Base-by-base conservation (phyloP, 2,113 vertebrate species). In the Myotis davidii region DNA sequence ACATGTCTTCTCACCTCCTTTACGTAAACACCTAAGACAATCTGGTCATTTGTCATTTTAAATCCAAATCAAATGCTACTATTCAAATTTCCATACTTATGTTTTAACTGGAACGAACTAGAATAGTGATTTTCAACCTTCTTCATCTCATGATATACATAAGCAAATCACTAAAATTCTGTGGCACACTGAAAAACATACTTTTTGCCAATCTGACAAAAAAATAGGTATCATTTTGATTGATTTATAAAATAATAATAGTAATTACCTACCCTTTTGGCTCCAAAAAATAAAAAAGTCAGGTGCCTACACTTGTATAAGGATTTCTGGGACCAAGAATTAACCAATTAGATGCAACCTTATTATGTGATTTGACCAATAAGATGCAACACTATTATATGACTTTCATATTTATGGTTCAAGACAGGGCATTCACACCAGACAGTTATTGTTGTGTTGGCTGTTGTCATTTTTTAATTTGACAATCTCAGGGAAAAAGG, bases 31-130 rank as follows among this genome's bases (percentile, higher is more conserved):
- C 42, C 4, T 10, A 74, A 67, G 29, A 85, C 25, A 89, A 78
- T 92, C 61, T 94, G 74, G 74, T n/a, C 85, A 21, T 23, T 65
- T 16, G 29, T 67, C 13, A 77, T 74, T 83, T 94, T 91, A 86
- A 86, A 90, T 86, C 73, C 69, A 89, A 85, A 79, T 88, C 37
- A 54, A 85, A 76, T 29, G 83, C 17, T 59, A 42, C 50, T 48
- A 74, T 73, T 85, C 87, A 86, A 56, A 74, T 37, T 23, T 56
- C 82, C 50, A 89, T 2, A 14, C 39, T 87, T 83, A 39, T 14
- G 61, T 64, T 91, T 93, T 84, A 69, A 95, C 54, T 79, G 23
- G 42, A 95, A 77, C 16, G 32, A 32, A 67, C 32, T n/a, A n/a
- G 6, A n/a, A 16, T 32, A n/a, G 64, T 5, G 6, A 67, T n/a